Evolutionary conservation across 2,888 invertebrate species (phyloP).

Genomic region (Eristalis tenax): DNA sequence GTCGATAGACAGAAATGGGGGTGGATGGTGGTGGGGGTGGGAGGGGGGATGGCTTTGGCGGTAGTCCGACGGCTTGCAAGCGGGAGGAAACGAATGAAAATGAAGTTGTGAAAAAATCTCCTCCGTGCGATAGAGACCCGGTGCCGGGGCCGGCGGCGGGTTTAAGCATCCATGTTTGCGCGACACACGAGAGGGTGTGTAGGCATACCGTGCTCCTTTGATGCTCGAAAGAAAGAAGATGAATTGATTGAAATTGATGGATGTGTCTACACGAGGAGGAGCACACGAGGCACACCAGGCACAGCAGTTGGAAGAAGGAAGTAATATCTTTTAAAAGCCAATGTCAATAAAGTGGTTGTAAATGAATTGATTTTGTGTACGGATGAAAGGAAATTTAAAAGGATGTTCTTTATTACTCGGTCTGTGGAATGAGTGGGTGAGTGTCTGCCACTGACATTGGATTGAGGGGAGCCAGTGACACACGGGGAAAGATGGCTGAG

Average conservation of each 20-base stretch:
- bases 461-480: not conserved
- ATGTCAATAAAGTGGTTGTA: slow-evolving; percentile 70
- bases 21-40: not conserved
- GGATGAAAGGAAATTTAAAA: slow-evolving; percentile 62
- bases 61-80: slow-evolving; percentile 1
- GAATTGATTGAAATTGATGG: slow-evolving; percentile 70
- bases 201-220: slow-evolving; percentile 17
- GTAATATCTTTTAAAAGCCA: slow-evolving; percentile 68
- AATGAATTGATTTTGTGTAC: slow-evolving; percentile 65
- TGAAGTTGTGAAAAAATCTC: slow-evolving; percentile 43
- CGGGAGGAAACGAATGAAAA: slow-evolving; percentile 49
- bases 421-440: not conserved
- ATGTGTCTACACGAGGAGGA: slow-evolving; percentile 42
- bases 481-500: not conserved
- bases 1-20: slow-evolving; percentile 6
- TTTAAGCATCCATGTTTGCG: slow-evolving; percentile 41
- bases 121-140: not conserved
- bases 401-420: slow-evolving; percentile 62
- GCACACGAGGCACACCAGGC: slow-evolving; percentile 2
- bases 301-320: slow-evolving; percentile 37
- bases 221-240: slow-evolving; percentile 14
- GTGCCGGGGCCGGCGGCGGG: not conserved
- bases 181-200: not conserved
- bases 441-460: not conserved
- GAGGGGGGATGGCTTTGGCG: not conserved